phyloP scores from a whole-genome alignment of 2,797 vertebrate genomes.

The Crax fasciolata region DNA sequence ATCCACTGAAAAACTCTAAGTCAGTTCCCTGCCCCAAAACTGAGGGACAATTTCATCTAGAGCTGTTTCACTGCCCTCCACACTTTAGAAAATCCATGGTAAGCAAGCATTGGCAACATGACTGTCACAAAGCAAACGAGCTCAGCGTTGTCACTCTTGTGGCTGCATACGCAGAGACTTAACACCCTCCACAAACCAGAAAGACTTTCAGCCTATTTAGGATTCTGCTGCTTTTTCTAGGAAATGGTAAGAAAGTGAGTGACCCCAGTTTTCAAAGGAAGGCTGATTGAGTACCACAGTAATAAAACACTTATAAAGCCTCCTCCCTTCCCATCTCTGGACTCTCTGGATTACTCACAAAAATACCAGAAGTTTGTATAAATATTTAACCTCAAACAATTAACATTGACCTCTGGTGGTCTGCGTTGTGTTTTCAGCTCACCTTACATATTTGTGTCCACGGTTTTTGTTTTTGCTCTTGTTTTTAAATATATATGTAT shows the following conservation, averaged over 20 bases:
- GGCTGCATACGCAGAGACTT: not conserved
- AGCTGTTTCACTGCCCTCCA: not conserved
- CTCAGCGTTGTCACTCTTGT: no score
- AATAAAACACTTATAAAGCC: not conserved
- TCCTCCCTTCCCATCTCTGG: not conserved
- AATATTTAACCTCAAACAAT: not conserved
- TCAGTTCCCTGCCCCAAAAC: not conserved
- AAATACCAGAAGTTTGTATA: not conserved
- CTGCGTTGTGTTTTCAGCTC: not conserved
- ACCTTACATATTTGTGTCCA: accelerated
- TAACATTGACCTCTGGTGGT: not conserved
- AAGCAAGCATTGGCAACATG: not conserved
- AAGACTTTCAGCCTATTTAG: not conserved
- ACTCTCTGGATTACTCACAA: not conserved
- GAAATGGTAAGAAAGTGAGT: not conserved
- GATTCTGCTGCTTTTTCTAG: not conserved
- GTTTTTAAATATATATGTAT: not conserved
- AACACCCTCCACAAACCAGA: not conserved
- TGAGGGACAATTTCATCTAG: not conserved
- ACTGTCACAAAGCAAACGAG: not conserved
- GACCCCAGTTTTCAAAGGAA: not conserved
- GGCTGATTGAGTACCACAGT: not conserved
- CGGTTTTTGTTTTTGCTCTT: not conserved
- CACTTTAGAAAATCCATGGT: not conserved
- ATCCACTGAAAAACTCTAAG: not conserved